Evolutionary conservation across 2,113 vertebrate species (phyloP), one percentile per base, ranked within the genome.

Genomic region (Bucco capensis): DNA sequence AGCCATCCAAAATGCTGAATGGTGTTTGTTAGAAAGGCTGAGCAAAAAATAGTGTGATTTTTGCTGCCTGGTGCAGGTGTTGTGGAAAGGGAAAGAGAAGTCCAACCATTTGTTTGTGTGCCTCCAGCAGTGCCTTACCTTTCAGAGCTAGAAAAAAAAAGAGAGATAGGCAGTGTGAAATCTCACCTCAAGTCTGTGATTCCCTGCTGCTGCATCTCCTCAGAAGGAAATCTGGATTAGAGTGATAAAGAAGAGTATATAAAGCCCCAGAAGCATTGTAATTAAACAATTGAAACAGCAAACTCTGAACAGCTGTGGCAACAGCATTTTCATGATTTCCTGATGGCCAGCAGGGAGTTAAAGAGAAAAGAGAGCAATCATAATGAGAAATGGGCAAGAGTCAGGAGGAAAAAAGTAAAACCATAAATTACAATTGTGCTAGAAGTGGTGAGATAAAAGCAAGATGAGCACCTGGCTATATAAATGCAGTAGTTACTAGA

Each of bases 401-500:
- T 57, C 65, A 83, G 61, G 86, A 86, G 66, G 37, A 16, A 72
- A 86, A 73, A 51, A 64, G 51, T 81, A 69, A 92, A 95, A 42
- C 53, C 56, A 44, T 76, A 75, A 92, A 89, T 74, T 84, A 37
- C 79, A 67, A 86, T 88, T 56, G 58, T 79, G 44, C 35, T 67
- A 47, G 21, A 92, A 80, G 51, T 70, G 38, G 23, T 61, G 81
- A 88, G 72, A 86, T 87, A 85, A 94, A 88, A 95, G 71, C 31
- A 58, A 87, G 83, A 84, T 13, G 69, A 70, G 27, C 21, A 86
- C 72, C 66, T 90, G 58, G 46, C 21, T 89, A 7, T 50, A 42
- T 58, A 94, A 94, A 88, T 85, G 69, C 54, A 80, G 40, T 42
- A 71, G 91, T 76, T 83, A 80, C 51, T 94, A 90, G 78, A 94